Evolutionary conservation across 2,888 invertebrate species (phyloP).

Genomic region (Alsophila aescularia): DNA sequence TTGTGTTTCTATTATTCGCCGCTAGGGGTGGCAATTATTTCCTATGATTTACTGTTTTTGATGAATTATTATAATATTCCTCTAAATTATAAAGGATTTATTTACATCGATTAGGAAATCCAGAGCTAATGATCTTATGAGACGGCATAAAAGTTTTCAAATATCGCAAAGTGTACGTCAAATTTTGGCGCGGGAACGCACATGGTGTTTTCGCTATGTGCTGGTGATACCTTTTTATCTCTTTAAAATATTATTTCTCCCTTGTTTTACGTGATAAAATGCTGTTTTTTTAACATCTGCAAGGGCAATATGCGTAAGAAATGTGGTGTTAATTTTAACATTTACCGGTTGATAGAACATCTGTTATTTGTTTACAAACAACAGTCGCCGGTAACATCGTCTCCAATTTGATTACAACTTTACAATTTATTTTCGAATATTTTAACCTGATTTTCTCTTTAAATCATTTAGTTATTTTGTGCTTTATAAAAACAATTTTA

Average conservation of each 20-base stretch:
- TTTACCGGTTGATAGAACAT: constrained; percentile 58
- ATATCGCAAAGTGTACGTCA: constrained; percentile 48
- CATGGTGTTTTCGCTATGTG: constrained; percentile 62
- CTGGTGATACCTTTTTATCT: constrained; percentile 38
- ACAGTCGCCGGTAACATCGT: constrained; percentile 62
- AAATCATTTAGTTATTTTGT: neutral
- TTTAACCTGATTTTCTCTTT: neutral
- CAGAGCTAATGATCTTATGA: neutral
- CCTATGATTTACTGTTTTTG: constrained; percentile 28
- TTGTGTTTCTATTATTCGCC: constrained; percentile 73
- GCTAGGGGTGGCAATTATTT: constrained; percentile 78
- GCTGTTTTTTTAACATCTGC: constrained; percentile 44
- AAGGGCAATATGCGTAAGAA: constrained; percentile 43
- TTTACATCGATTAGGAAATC: neutral
- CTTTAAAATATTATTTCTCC: constrained; percentile 47
- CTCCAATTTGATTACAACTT: constrained; percentile 28
- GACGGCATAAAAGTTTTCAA: neutral
- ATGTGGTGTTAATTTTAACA: constrained; percentile 39
- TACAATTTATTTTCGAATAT: constrained; percentile 24
- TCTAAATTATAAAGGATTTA: neutral
- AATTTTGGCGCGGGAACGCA: constrained; percentile 73
- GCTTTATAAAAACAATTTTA: neutral
- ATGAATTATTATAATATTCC: neutral
- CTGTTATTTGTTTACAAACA: constrained; percentile 84
- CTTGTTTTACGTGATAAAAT: constrained; percentile 31